phyloP scores from a whole-genome alignment of 2,888 invertebrate species.

The Drosophila sordidula region DNA sequence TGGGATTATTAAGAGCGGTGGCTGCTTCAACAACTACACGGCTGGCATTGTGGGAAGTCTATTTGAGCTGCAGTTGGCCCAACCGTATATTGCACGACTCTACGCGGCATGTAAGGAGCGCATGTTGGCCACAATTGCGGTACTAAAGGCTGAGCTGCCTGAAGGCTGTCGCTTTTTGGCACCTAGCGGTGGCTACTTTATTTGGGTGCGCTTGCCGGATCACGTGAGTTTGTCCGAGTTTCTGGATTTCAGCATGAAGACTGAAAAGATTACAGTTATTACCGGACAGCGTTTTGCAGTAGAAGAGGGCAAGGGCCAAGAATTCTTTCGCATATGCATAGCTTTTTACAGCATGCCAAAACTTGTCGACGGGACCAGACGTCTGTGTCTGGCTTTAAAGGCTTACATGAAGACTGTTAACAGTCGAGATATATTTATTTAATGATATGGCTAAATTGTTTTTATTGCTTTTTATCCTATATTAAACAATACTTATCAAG shows the following conservation, averaged over 20 bases:
- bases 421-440: conserved; percentile 7
- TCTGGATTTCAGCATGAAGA: conserved; percentile 83
- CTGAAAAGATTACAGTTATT: conserved; percentile 85
- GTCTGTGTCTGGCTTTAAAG: conserved; percentile 82
- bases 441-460: conserved; percentile 60
- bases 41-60: conserved; percentile 86
- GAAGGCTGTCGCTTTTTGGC: conserved; percentile 83
- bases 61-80: conserved; percentile 86
- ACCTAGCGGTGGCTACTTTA: conserved; percentile 87
- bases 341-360: conserved; percentile 85
- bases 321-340: conserved; percentile 86
- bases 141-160: conserved; percentile 85
- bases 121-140: conserved; percentile 84
- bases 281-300: conserved; percentile 85
- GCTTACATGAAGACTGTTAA: conserved; percentile 61
- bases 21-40: conserved; percentile 87
- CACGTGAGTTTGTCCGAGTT: conserved; percentile 83
- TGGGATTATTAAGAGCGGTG: conserved; percentile 87
- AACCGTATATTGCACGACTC: conserved; percentile 85
- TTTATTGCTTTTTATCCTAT: conserved; percentile 56
- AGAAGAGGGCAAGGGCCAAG: conserved; percentile 75
- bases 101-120: conserved; percentile 85
- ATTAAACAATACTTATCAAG: conserved; percentile 66
- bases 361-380: conserved; percentile 82
- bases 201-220: conserved; percentile 87